These are phyloP conservation scores for Amphiprion clarkii DNA, from an alignment of 2,797 vertebrate genomes.

Conservation along the genomic window DNA sequence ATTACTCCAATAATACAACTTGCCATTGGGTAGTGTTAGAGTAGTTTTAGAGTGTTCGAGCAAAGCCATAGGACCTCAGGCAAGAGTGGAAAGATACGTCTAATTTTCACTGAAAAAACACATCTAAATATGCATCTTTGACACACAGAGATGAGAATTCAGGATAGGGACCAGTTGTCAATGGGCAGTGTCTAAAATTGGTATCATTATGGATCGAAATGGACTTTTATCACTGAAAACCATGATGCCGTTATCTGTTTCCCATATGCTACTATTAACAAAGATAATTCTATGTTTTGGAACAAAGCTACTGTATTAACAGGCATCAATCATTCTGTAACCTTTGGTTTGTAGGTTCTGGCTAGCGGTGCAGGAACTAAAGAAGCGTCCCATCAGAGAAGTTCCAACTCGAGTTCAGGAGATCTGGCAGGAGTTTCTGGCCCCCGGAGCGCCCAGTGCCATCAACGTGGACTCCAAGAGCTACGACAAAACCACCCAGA, in stretches of 20 bases:
- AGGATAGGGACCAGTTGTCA: too few species aligned
- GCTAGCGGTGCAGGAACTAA: slow-evolving; percentile 96
- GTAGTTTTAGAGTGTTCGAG: too few species aligned
- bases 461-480: slow-evolving; percentile 98
- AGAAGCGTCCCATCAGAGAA: slow-evolving; percentile 94
- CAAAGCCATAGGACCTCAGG: too few species aligned
- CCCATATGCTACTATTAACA: background rate
- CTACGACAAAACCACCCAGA: slow-evolving; percentile 97
- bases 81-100: too few species aligned
- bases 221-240: background rate
- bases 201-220: background rate
- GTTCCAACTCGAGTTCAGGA: slow-evolving; percentile 94
- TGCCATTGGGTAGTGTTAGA: too few species aligned
- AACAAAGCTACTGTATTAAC: background rate
- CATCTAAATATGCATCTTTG: too few species aligned
- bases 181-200: background rate
- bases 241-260: background rate
- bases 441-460: slow-evolving; percentile 95
- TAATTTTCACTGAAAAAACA: too few species aligned
- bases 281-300: background rate
- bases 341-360: slow-evolving; percentile 89
- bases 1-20: too few species aligned
- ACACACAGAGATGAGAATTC: too few species aligned
- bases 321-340: background rate
- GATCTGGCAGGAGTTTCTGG: slow-evolving; percentile 98